phyloP scores from a whole-genome alignment of 1,140 invertebrate genomes.

The Pachypeltis micranthus region DNA sequence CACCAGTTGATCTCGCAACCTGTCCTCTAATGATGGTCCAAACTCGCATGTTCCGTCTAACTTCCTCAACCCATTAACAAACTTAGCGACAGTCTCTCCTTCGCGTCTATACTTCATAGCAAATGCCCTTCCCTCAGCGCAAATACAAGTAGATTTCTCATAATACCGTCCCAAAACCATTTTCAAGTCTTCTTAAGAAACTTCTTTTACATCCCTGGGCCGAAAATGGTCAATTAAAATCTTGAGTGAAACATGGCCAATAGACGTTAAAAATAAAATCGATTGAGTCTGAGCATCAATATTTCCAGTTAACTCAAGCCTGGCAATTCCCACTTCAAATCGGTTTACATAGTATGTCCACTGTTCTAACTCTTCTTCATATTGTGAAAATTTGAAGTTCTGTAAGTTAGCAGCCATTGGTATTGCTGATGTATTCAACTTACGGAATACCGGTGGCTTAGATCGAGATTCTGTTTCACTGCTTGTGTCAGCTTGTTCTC shows the following conservation, averaged over 20 bases:
- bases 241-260: neutral
- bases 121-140: neutral
- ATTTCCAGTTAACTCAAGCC: too few species aligned
- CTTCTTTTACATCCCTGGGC: too few species aligned
- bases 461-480: too few species aligned
- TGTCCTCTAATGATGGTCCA: neutral
- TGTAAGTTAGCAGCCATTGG: too few species aligned
- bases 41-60: neutral
- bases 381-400: neutral
- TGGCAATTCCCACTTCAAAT: neutral
- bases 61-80: too few species aligned
- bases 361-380: neutral
- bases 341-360: too few species aligned
- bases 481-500: too few species aligned
- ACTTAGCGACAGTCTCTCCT: neutral
- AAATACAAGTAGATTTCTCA: too few species aligned
- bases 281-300: too few species aligned
- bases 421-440: too few species aligned
- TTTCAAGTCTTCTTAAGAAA: neutral
- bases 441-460: too few species aligned
- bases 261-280: neutral
- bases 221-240: too few species aligned
- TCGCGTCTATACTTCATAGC: neutral
- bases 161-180: neutral
- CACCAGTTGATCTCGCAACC: neutral